phyloP scores from a whole-genome alignment of 2,888 invertebrate species.

The Scaptomyza flava region DNA sequence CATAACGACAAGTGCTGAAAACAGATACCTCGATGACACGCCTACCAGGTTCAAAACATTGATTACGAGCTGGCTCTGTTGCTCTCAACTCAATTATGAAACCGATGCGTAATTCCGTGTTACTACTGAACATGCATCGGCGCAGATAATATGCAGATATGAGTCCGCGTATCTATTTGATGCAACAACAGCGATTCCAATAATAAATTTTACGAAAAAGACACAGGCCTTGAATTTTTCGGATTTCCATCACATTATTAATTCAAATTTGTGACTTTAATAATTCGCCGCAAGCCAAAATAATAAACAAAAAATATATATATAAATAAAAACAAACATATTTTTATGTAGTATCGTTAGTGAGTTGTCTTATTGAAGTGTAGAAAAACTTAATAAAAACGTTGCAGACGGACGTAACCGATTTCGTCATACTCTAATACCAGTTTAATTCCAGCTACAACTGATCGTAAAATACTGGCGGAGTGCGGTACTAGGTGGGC shows the following conservation, averaged over 20 bases:
- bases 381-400: slow-evolving; percentile 1
- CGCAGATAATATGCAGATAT: slow-evolving; percentile 1
- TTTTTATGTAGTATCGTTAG: slow-evolving; percentile 1
- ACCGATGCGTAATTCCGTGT: slow-evolving; percentile 26
- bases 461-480: no score
- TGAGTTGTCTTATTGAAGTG: slow-evolving; percentile 19
- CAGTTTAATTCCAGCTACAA: no score
- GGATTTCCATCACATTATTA: slow-evolving; percentile 49
- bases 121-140: background rate
- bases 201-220: slow-evolving; percentile 47
- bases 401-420: no score
- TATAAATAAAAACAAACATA: slow-evolving; percentile 1
- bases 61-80: slow-evolving; percentile 6
- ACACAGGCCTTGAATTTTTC: slow-evolving; percentile 62
- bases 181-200: slow-evolving; percentile 35
- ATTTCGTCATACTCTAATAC: no score
- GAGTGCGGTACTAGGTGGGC: no score
- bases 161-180: background rate
- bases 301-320: no score
- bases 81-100: slow-evolving; percentile 27
- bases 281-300: slow-evolving; percentile 24
- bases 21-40: slow-evolving; percentile 33
- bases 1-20: background rate
- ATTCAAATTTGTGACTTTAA: slow-evolving; percentile 59
- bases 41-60: slow-evolving; percentile 39